Evolutionary conservation across 2,797 vertebrate species (phyloP).

Genomic region (Centroberyx gerrardi): DNA sequence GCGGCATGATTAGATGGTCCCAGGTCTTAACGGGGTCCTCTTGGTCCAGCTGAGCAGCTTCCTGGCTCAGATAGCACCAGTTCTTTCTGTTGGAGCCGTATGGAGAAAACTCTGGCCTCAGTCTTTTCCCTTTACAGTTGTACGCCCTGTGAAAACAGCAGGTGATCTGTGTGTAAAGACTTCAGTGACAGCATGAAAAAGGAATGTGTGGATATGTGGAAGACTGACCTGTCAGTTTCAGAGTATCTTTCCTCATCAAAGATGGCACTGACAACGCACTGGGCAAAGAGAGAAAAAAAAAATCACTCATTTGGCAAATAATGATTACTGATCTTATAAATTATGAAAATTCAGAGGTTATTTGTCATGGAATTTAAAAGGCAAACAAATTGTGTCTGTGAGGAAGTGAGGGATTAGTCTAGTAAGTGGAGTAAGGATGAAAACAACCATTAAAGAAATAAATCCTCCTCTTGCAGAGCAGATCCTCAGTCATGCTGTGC

Average conservation of each 20-base stretch:
- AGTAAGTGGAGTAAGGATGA: conserved; percentile 33
- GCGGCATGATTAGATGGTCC: conserved; percentile 88
- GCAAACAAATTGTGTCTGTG: conserved; percentile 48
- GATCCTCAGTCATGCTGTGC: conserved; percentile 38
- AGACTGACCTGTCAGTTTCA: conserved; percentile 84
- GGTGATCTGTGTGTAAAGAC: conserved; percentile 1
- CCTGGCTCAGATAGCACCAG: conserved; percentile 89
- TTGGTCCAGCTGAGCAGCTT: conserved; percentile 84
- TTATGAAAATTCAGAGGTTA: neutral
- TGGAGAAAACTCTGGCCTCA: conserved; percentile 46
- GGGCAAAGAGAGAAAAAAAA: conserved; percentile 26
- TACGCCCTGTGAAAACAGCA: conserved; percentile 47
- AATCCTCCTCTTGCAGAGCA: conserved; percentile 32
- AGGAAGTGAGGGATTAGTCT: conserved; percentile 51
- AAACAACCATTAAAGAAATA: conserved; percentile 53
- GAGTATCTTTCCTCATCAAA: conserved; percentile 81
- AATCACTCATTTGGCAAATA: conserved; percentile 2
- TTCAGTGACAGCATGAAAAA: conserved; percentile 2
- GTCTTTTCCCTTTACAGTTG: conserved; percentile 46
- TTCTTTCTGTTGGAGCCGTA: conserved; percentile 76
- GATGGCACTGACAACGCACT: conserved; percentile 39
- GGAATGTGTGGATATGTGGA: conserved; percentile 1
- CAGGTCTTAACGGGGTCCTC: conserved; percentile 84
- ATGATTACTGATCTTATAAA: neutral
- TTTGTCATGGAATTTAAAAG: neutral